Evolutionary conservation across 2,113 vertebrate species (phyloP), one percentile per base, ranked within the genome.

Genomic region (Cromileptes altivelis): DNA sequence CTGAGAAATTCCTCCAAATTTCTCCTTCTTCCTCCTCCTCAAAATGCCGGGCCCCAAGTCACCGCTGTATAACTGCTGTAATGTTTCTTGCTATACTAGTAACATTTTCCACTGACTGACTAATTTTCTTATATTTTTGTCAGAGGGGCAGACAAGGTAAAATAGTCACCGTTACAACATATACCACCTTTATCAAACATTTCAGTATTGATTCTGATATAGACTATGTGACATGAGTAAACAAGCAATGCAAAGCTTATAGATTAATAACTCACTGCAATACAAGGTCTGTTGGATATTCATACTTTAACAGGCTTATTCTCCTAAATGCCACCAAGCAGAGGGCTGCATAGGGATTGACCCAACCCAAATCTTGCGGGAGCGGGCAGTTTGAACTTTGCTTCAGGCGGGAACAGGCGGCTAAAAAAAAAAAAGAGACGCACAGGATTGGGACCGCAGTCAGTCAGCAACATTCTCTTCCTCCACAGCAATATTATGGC

Each of bases 291-390:
- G 4, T 8, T 55, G 58, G 60, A 56, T 71, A 47, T 64, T 80
- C 58, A 55, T 23, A 63, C 58, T 80, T 55, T 53, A 49, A 64
- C 33, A 19, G 55, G 47, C 49, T 80, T 55, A 70, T 45, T 80
- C 78, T 64, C 21, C 57, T 55, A 76, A 72, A 80, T 76, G 30
- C 30, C 53, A 69, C 57, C 49, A 77, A 82, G 56, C 4, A 27
- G 27, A 27, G 27, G 27, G 27, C 27, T 27, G 27, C 27, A 27
- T 27, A 3, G 27, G 27, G 27, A 27, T 27, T 27, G 27, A 27
- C 27, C 27, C 27, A 27, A 27, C 27, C 27, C 27, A 27, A 27
- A 27, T 27, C 27, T 27, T 27, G 27, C 27, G 27, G 27, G 27
- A 27, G 27, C 3, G 3, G 27, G 27, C 27, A 27, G 27, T 27